A percentile compares a stretch with the other conserved stretches of the same genome.
These are phyloP conservation scores for Andrena dorsata DNA, from an alignment of 2,888 invertebrate species.

Conservation along the genomic window DNA sequence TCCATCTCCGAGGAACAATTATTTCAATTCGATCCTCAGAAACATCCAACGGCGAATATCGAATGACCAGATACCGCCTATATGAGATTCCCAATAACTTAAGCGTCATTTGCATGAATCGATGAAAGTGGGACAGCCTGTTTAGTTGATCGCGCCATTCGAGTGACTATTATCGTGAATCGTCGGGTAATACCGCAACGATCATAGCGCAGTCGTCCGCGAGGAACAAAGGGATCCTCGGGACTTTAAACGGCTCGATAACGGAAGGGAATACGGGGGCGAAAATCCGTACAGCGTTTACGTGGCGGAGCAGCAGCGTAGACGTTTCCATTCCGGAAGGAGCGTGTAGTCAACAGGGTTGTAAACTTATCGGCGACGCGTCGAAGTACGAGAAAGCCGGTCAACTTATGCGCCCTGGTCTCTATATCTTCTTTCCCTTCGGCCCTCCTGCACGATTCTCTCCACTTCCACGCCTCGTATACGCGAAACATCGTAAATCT, in stretches of 20 bases:
- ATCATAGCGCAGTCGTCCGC: conserved; percentile 19
- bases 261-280: conserved; percentile 40
- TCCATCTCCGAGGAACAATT: neutral
- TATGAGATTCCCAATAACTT: neutral
- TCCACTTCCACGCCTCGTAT: conserved; percentile 26
- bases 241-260: conserved; percentile 64
- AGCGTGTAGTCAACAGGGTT: conserved; percentile 74
- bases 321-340: conserved; percentile 57
- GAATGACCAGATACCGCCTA: neutral
- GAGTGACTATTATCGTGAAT: conserved; percentile 17
- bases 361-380: conserved; percentile 78
- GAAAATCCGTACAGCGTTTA: conserved; percentile 32
- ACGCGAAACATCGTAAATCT: conserved; percentile 76
- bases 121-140: neutral
- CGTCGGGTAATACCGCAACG: conserved; percentile 37
- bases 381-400: conserved; percentile 46
- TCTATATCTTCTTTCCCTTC: neutral
- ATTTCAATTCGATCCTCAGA: too few relatives aligned
- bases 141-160: conserved; percentile 14
- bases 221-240: conserved; percentile 43
- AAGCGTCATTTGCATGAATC: neutral
- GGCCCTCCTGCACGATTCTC: neutral
- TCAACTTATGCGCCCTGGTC: conserved; percentile 15
- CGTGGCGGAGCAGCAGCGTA: conserved; percentile 15
- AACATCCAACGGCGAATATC: neutral